These are phyloP conservation scores for Zaprionus davidi DNA, from an alignment of 1,140 invertebrate genomes.

Conservation along the genomic window DNA sequence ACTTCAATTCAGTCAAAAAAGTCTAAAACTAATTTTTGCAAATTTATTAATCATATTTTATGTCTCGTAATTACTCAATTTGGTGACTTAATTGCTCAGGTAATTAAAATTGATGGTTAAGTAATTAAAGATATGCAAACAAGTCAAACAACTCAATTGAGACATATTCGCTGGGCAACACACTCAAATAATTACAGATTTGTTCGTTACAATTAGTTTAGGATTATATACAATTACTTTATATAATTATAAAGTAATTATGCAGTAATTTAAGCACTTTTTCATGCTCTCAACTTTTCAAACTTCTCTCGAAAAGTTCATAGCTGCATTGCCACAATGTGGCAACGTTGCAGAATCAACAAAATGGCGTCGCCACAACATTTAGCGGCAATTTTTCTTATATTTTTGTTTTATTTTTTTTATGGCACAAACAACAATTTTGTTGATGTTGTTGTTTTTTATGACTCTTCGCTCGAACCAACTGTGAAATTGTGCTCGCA, in stretches of 20 bases:
- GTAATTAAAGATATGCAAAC: neutral
- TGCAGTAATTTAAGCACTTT: neutral
- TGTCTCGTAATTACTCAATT: constrained; percentile 1
- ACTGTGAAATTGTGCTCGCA: constrained; percentile 61
- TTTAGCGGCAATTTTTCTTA: constrained; percentile 35
- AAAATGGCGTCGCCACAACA: constrained; percentile 38
- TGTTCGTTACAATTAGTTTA: neutral
- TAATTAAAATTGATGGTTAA: neutral
- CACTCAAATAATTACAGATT: neutral
- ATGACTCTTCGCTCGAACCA: constrained; percentile 46
- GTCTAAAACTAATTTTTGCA: neutral
- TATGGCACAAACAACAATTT: constrained; percentile 14
- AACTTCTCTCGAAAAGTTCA: constrained; percentile 10
- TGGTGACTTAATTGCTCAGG: neutral
- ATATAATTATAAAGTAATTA: neutral
- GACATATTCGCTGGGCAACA: no score
- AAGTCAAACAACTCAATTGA: neutral
- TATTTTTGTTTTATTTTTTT: neutral
- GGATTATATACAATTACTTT: neutral
- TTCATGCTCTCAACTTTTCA: neutral
- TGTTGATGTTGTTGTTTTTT: constrained; percentile 12
- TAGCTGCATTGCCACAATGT: neutral
- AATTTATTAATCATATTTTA: neutral
- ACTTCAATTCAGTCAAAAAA: neutral
- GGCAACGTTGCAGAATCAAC: constrained; percentile 25